phyloP scores from a whole-genome alignment of 2,797 vertebrate species.

The Chaetodon trifasciatus region DNA sequence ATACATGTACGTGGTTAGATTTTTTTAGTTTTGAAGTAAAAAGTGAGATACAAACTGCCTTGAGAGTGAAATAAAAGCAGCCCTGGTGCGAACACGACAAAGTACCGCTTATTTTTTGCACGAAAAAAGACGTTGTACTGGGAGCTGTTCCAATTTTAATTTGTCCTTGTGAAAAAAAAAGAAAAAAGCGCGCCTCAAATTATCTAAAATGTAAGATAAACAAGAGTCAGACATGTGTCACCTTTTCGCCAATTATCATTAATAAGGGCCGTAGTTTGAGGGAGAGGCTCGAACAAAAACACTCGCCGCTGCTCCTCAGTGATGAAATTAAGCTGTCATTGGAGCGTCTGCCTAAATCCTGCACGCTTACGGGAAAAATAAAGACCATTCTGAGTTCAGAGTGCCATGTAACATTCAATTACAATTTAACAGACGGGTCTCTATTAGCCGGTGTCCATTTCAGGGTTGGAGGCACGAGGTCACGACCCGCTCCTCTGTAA shows the following conservation, averaged over 20 bases:
- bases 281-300: conserved; percentile 78
- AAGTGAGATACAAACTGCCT: background rate
- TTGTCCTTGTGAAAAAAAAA: conserved; percentile 69
- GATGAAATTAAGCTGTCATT: conserved; percentile 87
- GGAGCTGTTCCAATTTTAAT: conserved; percentile 70
- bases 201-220: conserved; percentile 82
- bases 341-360: conserved; percentile 88
- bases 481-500: conserved; percentile 72
- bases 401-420: conserved; percentile 88
- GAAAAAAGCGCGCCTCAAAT: conserved; percentile 73
- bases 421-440: conserved; percentile 85
- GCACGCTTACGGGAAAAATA: conserved; percentile 83
- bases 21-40: background rate
- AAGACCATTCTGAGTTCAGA: conserved; percentile 83
- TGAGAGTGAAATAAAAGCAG: conserved; percentile 14
- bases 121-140: conserved; percentile 65
- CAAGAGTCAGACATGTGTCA: conserved; percentile 82
- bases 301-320: conserved; percentile 79
- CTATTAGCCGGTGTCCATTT: conserved; percentile 85
- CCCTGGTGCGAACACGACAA: conserved; percentile 18
- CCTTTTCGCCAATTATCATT: conserved; percentile 83
- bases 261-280: conserved; percentile 75
- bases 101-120: conserved; percentile 25
- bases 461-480: conserved; percentile 82
- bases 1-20: background rate